A percentile compares a stretch with the other conserved stretches of the same genome.
phyloP scores from a whole-genome alignment of 2,888 invertebrate species.

The Drosophila mulleri region DNA sequence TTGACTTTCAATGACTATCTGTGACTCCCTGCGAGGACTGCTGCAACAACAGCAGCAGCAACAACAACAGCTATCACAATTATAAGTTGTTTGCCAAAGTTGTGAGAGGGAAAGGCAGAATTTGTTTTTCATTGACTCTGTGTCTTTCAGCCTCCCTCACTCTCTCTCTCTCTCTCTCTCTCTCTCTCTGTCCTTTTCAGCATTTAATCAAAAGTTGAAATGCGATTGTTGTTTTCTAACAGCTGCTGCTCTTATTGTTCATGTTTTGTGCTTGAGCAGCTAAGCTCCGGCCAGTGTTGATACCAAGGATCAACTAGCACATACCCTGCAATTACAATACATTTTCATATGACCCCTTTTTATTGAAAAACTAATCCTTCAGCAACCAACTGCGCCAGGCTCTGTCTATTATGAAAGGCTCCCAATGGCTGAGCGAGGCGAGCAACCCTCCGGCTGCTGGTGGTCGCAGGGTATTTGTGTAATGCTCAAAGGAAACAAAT shows the following conservation, averaged over 20 bases:
- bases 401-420: neutral
- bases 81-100: neutral
- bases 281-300: neutral
- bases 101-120: neutral
- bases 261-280: neutral
- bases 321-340: constrained; percentile 13
- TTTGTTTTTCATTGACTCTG: neutral
- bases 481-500: neutral
- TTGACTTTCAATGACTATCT: constrained; percentile 36
- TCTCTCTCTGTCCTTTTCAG: neutral
- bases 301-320: neutral
- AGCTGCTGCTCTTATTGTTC: constrained; percentile 13
- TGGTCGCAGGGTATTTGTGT: neutral
- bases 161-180: neutral
- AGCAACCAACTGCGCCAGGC: no score
- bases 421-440: neutral
- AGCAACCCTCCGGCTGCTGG: neutral
- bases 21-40: neutral
- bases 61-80: neutral
- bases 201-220: constrained; percentile 28
- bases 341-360: no score
- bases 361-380: no score
- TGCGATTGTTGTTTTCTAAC: constrained; percentile 13
- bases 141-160: neutral
- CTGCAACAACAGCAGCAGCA: neutral